Conservation (phyloP, 2,888 invertebrate genomes). For the Steinernema scapterisci region DNA sequence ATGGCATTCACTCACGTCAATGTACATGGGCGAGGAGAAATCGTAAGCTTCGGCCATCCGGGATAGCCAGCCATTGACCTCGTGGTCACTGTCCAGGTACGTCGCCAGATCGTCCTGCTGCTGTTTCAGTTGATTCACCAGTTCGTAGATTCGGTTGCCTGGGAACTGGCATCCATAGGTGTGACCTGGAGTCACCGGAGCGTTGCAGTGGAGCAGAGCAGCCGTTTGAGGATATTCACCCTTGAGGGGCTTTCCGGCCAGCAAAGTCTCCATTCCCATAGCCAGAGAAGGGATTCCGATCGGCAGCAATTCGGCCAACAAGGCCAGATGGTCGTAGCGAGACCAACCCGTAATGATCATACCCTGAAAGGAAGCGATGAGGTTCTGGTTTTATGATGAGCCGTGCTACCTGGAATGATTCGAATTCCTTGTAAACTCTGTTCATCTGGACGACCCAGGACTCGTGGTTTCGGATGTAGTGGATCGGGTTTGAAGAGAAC, state of each 20-base stretch:
- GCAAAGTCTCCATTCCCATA: slow-evolving; percentile 61
- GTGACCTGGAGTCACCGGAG: slow-evolving; percentile 48
- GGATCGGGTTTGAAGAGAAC: slow-evolving; percentile 69
- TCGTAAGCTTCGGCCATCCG: slow-evolving; percentile 54
- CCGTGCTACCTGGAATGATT: slow-evolving; percentile 52
- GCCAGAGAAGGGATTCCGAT: slow-evolving; percentile 70
- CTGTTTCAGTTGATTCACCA: slow-evolving; percentile 57
- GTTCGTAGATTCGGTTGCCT: slow-evolving; percentile 60
- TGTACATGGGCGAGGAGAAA: slow-evolving; percentile 57
- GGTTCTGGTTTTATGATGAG: neutral
- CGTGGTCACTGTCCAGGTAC: slow-evolving; percentile 56
- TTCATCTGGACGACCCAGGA: slow-evolving; percentile 69
- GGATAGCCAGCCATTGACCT: slow-evolving; percentile 63
- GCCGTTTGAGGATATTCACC: slow-evolving; percentile 49
- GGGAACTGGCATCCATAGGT: slow-evolving; percentile 60
- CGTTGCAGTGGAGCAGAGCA: slow-evolving; percentile 53
- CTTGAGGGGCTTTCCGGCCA: slow-evolving; percentile 45
- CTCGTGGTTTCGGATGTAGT: slow-evolving; percentile 71
- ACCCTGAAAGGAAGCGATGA: slow-evolving; percentile 37
- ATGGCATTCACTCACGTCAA: slow-evolving; percentile 61
- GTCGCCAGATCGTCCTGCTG: slow-evolving; percentile 45
- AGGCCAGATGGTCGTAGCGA: slow-evolving; percentile 70
- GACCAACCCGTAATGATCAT: slow-evolving; percentile 58
- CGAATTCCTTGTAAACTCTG: slow-evolving; percentile 59
- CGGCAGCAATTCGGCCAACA: slow-evolving; percentile 70